These are phyloP conservation scores for Gandaritis pyraliata DNA, from an alignment of 2,888 invertebrate species.

Conservation along the genomic window DNA sequence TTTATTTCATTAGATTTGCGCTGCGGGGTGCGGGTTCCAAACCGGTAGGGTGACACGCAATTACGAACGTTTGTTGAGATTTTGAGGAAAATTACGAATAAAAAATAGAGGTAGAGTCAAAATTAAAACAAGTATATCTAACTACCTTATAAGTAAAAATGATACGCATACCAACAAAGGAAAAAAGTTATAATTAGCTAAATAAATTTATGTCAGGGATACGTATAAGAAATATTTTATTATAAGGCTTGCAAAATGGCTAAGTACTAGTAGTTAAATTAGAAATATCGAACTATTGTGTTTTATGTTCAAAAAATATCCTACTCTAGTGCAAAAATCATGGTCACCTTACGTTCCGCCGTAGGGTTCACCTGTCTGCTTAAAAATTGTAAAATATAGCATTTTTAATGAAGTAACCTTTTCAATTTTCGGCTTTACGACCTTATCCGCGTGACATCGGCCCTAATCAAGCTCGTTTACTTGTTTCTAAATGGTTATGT, in stretches of 20 bases:
- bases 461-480: conserved; percentile 75
- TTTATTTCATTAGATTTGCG: conserved; percentile 83
- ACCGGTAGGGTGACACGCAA: conserved; percentile 54
- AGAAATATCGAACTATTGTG: too few relatives aligned
- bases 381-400: conserved; percentile 82
- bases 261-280: too few relatives aligned
- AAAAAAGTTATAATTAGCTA: too few relatives aligned
- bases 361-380: conserved; percentile 77
- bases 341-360: conserved; percentile 64
- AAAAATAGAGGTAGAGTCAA: too few relatives aligned
- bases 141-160: too few relatives aligned
- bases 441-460: conserved; percentile 83
- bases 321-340: conserved; percentile 13
- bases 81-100: not conserved
- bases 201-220: too few relatives aligned
- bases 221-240: too few relatives aligned
- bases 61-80: not conserved
- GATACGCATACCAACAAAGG: too few relatives aligned
- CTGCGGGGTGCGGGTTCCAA: conserved; percentile 72
- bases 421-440: conserved; percentile 81
- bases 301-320: too few relatives aligned
- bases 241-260: too few relatives aligned
- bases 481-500: conserved; percentile 61
- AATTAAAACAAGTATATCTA: too few relatives aligned
- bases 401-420: conserved; percentile 82